phyloP scores from a whole-genome alignment of 2,888 invertebrate species.

The Calliopum simillimum region DNA sequence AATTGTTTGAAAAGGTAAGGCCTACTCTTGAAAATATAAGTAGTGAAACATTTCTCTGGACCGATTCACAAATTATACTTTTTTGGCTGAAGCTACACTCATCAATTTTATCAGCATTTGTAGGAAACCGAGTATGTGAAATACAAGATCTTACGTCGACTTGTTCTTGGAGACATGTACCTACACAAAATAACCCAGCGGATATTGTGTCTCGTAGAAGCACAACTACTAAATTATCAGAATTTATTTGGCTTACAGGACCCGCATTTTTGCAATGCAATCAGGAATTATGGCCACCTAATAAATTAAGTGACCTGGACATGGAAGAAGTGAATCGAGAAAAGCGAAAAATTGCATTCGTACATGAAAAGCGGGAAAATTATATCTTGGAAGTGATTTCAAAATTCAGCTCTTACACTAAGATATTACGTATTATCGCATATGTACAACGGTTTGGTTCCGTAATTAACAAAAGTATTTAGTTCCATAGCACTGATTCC shows the following conservation, averaged over 20 bases:
- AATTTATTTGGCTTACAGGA: slow-evolving; percentile 35
- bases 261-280: slow-evolving; percentile 16
- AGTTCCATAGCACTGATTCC: no score
- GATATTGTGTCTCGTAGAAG: slow-evolving; percentile 32
- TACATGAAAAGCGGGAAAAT: no score
- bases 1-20: slow-evolving; percentile 18
- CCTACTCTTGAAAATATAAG: background rate
- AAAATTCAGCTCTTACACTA: no score
- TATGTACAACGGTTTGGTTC: no score
- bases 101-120: slow-evolving; percentile 39
- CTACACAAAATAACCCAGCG: slow-evolving; percentile 22
- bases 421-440: no score
- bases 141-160: slow-evolving; percentile 11
- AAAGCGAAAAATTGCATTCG: no score
- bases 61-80: slow-evolving; percentile 44
- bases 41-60: slow-evolving; percentile 32
- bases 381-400: no score
- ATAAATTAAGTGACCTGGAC: no score
- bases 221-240: slow-evolving; percentile 19
- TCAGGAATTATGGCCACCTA: slow-evolving; percentile 21
- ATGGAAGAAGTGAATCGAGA: no score
- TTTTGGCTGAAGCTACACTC: slow-evolving; percentile 43
- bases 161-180: slow-evolving; percentile 21
- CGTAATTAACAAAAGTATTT: no score
- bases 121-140: slow-evolving; percentile 39